A percentile compares a stretch with the other conserved stretches of the same genome.
These are phyloP conservation scores for Thamnaconus septentrionalis DNA, from an alignment of 2,113 vertebrate species.

Conservation along the genomic window DNA sequence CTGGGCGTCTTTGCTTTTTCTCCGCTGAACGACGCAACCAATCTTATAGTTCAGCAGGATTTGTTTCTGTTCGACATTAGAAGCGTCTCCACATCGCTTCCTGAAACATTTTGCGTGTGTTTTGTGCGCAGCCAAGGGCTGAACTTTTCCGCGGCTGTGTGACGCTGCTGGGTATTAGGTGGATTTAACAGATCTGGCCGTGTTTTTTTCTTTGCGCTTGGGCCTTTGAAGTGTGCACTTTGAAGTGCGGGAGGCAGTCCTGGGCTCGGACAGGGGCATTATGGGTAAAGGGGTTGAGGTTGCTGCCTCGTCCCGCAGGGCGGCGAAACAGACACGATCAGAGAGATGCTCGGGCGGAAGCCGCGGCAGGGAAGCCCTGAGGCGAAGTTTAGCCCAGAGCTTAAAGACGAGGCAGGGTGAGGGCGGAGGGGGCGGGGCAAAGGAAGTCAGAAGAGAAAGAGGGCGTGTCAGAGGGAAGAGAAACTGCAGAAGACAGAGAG, in stretches of 20 bases:
- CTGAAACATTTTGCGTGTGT: too few species aligned
- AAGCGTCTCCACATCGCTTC: too few species aligned
- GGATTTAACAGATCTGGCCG: slow-evolving; percentile 48
- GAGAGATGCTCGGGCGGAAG: slow-evolving; percentile 43
- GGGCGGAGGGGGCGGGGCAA: slow-evolving; percentile 7
- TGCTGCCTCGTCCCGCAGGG: slow-evolving; percentile 42
- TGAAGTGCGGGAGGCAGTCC: slow-evolving; percentile 51
- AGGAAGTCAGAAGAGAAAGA: slow-evolving; percentile 15
- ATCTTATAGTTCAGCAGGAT: too few species aligned
- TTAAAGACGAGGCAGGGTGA: slow-evolving; percentile 7
- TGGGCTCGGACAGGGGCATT: slow-evolving; percentile 43
- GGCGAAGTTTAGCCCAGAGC: slow-evolving; percentile 30
- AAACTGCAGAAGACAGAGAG: neutral
- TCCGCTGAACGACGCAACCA: too few species aligned
- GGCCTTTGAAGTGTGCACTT: slow-evolving; percentile 34
- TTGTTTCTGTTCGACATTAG: too few species aligned
- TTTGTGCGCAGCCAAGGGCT: slow-evolving; percentile 1
- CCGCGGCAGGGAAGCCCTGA: slow-evolving; percentile 12
- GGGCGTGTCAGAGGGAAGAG: slow-evolving; percentile 14
- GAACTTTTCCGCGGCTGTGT: slow-evolving; percentile 20
- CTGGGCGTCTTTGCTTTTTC: neutral
- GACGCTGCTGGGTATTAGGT: slow-evolving; percentile 42
- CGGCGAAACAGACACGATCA: slow-evolving; percentile 39
- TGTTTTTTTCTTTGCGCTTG: slow-evolving; percentile 31
- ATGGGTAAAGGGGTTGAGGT: slow-evolving; percentile 33